Percentiles rank a stretch among this genome's conserved stretches.
Conservation (phyloP, 2,113 vertebrate species). For the Otis tarda region DNA sequence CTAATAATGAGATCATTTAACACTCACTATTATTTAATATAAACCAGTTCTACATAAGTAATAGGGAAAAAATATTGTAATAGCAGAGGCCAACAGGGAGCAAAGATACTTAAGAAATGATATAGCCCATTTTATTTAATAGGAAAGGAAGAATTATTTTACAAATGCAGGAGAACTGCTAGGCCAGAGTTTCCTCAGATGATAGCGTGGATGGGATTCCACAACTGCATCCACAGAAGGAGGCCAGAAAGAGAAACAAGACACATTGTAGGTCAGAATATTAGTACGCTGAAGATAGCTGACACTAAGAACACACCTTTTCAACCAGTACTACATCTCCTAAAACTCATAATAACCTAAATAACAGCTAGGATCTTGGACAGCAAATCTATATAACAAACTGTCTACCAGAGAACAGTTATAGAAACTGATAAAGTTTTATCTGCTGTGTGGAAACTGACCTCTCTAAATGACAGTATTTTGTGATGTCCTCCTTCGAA, state of each 20-base stretch:
- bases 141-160: not conserved
- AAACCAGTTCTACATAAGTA: slow-evolving; percentile 6
- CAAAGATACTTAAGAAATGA: not conserved
- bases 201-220: not conserved
- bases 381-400: not conserved
- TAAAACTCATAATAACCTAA: not conserved
- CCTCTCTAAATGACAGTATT: not conserved
- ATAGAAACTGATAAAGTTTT: not conserved
- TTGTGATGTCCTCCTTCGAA: not conserved
- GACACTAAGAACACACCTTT: not conserved
- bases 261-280: not conserved
- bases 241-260: not conserved
- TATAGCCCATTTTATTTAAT: not conserved
- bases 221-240: not conserved
- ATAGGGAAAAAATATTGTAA: not conserved
- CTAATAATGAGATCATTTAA: slow-evolving; percentile 32
- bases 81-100: not conserved
- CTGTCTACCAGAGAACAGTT: not conserved
- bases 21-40: not conserved
- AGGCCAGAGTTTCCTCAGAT: not conserved
- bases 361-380: not conserved
- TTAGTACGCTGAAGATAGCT: not conserved
- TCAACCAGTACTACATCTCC: not conserved
- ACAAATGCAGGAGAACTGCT: not conserved
- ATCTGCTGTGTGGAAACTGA: not conserved